Evolutionary conservation across 1,140 invertebrate species (phyloP).

Genomic region (Oppia nitens): DNA sequence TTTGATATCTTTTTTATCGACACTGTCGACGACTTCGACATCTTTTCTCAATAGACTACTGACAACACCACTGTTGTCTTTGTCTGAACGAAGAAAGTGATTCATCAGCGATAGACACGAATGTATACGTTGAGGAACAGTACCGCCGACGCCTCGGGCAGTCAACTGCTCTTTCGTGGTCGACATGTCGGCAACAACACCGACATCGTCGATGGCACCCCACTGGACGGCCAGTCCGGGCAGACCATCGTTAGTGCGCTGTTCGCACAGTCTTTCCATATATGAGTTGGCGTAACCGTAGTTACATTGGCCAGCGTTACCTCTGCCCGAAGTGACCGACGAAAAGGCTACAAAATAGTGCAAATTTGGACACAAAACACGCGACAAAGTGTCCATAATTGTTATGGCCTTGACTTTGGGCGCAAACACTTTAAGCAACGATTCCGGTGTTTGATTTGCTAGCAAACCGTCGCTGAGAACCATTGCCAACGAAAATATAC

Average conservation of each 20-base stretch:
- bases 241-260: slow-evolving; percentile 51
- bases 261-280: slow-evolving; percentile 86
- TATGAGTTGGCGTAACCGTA: slow-evolving; percentile 89
- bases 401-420: slow-evolving; percentile 47
- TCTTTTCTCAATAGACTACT: slow-evolving; percentile 23
- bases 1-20: slow-evolving; percentile 36
- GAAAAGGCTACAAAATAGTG: slow-evolving; percentile 90
- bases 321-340: slow-evolving; percentile 78
- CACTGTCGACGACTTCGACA: slow-evolving; percentile 47
- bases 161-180: slow-evolving; percentile 67
- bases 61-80: slow-evolving; percentile 13
- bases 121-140: slow-evolving; percentile 70
- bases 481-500: slow-evolving; percentile 83
- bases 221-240: slow-evolving; percentile 77
- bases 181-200: slow-evolving; percentile 67
- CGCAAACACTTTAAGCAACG: slow-evolving; percentile 48
- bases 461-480: slow-evolving; percentile 65
- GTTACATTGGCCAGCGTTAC: slow-evolving; percentile 85
- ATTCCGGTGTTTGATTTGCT: slow-evolving; percentile 63
- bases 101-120: slow-evolving; percentile 74
- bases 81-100: slow-evolving; percentile 36
- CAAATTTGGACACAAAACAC: slow-evolving; percentile 52
- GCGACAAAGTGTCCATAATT: slow-evolving; percentile 50
- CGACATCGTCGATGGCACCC: slow-evolving; percentile 93
- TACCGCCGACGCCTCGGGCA: slow-evolving; percentile 84